These are phyloP conservation scores for Schlechtendalia chinensis DNA, from an alignment of 1,140 invertebrate genomes.

Conservation along the genomic window DNA sequence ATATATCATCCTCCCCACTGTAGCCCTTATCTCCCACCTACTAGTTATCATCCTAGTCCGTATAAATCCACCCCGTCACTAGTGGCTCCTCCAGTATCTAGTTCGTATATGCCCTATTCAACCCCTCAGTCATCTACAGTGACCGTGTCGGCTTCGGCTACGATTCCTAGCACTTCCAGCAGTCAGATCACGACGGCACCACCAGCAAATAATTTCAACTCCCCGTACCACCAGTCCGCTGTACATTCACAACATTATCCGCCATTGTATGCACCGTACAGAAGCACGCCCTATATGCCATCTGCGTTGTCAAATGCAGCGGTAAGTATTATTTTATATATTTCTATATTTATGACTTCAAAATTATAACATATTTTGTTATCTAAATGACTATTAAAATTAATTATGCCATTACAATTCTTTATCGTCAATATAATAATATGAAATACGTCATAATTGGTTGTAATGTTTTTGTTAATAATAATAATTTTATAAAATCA, in stretches of 20 bases:
- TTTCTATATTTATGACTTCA: no score
- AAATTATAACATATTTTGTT: no score
- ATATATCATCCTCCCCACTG: slow-evolving; percentile 26
- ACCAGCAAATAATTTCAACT: slow-evolving; percentile 13
- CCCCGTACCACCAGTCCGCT: slow-evolving; percentile 12
- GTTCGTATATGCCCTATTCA: slow-evolving; percentile 24
- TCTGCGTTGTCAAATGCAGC: slow-evolving; percentile 39
- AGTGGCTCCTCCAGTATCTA: slow-evolving; percentile 13
- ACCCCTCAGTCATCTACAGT: slow-evolving; percentile 24
- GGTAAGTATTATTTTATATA: slow-evolving; percentile 13
- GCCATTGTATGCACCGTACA: slow-evolving; percentile 51
- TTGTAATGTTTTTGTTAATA: no score
- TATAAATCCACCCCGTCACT: neutral
- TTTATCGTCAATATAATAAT: no score
- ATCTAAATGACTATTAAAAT: no score
- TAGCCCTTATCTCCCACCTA: neutral
- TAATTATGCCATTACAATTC: no score
- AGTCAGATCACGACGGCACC: slow-evolving; percentile 22
- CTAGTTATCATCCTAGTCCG: slow-evolving; percentile 9
- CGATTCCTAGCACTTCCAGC: slow-evolving; percentile 28
- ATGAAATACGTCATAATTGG: no score
- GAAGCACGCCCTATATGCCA: slow-evolving; percentile 51
- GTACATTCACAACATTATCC: slow-evolving; percentile 31
- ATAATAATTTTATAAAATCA: no score
- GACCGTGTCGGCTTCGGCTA: slow-evolving; percentile 22